These are phyloP conservation scores for Montipora sp. DNA, from an alignment of 64 coral and sea anemone species.

Conservation along the genomic window DNA sequence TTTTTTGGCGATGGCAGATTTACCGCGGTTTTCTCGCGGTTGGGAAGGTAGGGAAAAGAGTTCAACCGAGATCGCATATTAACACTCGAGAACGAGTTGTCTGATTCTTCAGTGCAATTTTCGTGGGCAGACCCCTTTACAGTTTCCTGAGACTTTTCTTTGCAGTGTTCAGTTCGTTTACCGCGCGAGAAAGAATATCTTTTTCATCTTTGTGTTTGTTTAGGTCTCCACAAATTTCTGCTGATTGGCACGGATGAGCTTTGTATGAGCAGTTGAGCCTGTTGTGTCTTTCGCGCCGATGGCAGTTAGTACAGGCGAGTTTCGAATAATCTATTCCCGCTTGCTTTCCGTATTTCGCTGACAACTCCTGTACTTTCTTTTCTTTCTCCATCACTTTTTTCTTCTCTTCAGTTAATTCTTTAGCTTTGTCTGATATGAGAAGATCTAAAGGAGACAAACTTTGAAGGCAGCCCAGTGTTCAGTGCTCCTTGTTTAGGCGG, in stretches of 20 bases:
- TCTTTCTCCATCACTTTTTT: background rate
- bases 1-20: too few relatives aligned
- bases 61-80: slow-evolving; percentile 30
- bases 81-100: slow-evolving; percentile 23
- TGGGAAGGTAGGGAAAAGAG: too few relatives aligned
- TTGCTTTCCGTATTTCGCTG: background rate
- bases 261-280: slow-evolving; percentile 59
- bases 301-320: background rate
- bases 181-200: slow-evolving; percentile 6
- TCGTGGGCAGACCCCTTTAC: slow-evolving; percentile 16
- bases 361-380: background rate
- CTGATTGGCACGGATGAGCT: slow-evolving; percentile 45
- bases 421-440: slow-evolving; percentile 7
- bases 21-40: too few relatives aligned
- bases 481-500: too few relatives aligned
- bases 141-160: slow-evolving; percentile 12
- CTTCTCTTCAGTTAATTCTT: background rate
- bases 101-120: slow-evolving; percentile 26
- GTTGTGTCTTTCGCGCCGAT: slow-evolving; percentile 54
- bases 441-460: background rate
- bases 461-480: background rate
- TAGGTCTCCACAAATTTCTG: slow-evolving; percentile 47
- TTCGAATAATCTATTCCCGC: background rate
- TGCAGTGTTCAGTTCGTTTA: slow-evolving; percentile 7
- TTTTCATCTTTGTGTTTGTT: slow-evolving; percentile 36